Percentiles rank a stretch among this genome's conserved stretches.
phyloP scores from a whole-genome alignment of 2,797 vertebrate genomes.

The Alfaro cultratus region DNA sequence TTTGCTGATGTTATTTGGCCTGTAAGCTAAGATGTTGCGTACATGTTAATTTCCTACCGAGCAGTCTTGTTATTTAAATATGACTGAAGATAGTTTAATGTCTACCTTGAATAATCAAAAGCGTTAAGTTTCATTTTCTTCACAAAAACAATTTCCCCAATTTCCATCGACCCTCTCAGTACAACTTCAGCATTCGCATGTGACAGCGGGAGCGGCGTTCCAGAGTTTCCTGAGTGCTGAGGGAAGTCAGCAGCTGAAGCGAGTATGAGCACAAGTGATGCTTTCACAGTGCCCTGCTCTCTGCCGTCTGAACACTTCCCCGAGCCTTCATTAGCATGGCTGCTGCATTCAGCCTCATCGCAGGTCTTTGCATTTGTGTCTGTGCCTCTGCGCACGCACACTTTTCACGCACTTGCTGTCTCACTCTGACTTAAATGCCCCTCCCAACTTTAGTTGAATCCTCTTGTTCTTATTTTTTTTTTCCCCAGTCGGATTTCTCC shows the following conservation, averaged over 20 bases:
- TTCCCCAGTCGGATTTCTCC: conserved; percentile 64
- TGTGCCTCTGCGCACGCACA: conserved; percentile 25
- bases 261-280: conserved; percentile 82
- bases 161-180: conserved; percentile 59
- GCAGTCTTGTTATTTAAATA: background rate
- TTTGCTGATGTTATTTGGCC: background rate
- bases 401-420: background rate
- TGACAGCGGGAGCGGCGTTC: conserved; percentile 62
- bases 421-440: conserved; percentile 29
- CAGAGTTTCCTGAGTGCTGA: conserved; percentile 77
- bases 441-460: conserved; percentile 52
- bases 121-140: conserved; percentile 16
- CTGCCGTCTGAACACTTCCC: conserved; percentile 75
- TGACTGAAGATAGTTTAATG: background rate
- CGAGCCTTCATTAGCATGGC: conserved; percentile 83
- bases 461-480: conserved; percentile 39
- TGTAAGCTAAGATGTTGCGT: background rate
- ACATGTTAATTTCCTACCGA: background rate
- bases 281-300: conserved; percentile 79
- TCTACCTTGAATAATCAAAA: background rate
- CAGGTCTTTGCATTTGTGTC: conserved; percentile 68
- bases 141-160: conserved; percentile 54
- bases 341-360: conserved; percentile 77
- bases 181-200: conserved; percentile 74
- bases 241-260: conserved; percentile 82